phyloP scores from a whole-genome alignment of 2,888 invertebrate species.

The Lepas anatifera region DNA sequence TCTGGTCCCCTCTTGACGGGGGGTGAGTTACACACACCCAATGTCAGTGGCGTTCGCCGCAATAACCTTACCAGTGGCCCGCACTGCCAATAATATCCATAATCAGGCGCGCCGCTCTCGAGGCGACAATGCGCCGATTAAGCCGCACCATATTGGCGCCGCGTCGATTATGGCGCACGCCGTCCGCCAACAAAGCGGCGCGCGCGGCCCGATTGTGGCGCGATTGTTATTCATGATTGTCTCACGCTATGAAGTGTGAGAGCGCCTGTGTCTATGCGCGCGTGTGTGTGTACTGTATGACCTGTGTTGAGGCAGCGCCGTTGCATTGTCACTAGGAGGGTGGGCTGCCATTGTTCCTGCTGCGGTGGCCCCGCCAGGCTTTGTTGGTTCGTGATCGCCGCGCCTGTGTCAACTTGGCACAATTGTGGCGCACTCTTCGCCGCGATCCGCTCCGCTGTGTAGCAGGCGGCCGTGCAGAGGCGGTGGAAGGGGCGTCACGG shows the following conservation, averaged over 20 bases:
- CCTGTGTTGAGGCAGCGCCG: neutral
- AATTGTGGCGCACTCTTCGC: conserved; percentile 4
- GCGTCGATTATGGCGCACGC: neutral
- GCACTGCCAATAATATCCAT: conserved; percentile 9
- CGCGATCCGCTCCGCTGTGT: too few relatives aligned
- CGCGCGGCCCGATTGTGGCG: neutral
- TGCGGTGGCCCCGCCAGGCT: neutral
- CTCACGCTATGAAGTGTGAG: conserved; percentile 11
- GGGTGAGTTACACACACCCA: neutral
- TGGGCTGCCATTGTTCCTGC: neutral
- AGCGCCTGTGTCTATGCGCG: too few relatives aligned
- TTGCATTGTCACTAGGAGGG: neutral
- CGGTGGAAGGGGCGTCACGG: too few relatives aligned
- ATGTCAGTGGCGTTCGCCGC: too few relatives aligned
- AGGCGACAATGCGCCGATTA: conserved; percentile 1
- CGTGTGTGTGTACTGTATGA: conserved; percentile 1
- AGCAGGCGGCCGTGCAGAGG: too few relatives aligned
- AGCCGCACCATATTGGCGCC: neutral
- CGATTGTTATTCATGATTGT: conserved; percentile 12
- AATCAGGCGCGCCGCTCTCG: neutral
- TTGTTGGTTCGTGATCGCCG: conserved; percentile 1
- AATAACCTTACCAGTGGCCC: too few relatives aligned
- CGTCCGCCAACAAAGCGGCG: neutral
- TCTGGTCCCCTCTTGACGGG: too few relatives aligned
- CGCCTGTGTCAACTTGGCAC: conserved; percentile 5